A percentile compares a stretch with the other conserved stretches of the same genome.
Conservation (phyloP, 2,888 invertebrate species). For the Ectemnius lituratus region DNA sequence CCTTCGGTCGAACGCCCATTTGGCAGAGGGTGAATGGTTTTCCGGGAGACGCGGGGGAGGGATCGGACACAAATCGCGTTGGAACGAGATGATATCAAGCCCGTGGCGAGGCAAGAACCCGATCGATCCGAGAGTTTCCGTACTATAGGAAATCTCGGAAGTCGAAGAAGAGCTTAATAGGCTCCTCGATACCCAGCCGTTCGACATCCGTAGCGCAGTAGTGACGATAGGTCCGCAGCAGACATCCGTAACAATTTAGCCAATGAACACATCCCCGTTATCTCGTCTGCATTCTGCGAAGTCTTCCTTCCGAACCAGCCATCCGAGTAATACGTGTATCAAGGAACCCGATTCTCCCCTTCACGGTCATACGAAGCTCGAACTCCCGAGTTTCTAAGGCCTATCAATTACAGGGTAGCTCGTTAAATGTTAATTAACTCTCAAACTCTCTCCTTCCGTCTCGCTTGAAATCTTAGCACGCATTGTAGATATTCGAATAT, state of each 20-base stretch:
- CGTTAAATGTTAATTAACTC: too few relatives aligned
- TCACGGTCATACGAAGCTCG: neutral
- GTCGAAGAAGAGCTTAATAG: slow-evolving; percentile 35
- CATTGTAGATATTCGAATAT: too few relatives aligned
- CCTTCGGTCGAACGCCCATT: neutral
- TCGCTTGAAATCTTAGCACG: too few relatives aligned
- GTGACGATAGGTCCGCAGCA: slow-evolving; percentile 38
- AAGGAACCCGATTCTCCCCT: slow-evolving; percentile 27
- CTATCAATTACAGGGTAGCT: too few relatives aligned
- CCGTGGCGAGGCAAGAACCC: slow-evolving; percentile 29
- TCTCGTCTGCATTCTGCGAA: slow-evolving; percentile 35
- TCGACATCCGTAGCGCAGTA: slow-evolving; percentile 23
- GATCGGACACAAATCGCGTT: slow-evolving; percentile 10
- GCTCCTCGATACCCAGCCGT: slow-evolving; percentile 47
- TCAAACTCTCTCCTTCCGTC: too few relatives aligned
- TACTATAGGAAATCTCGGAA: slow-evolving; percentile 22
- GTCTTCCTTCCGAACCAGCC: slow-evolving; percentile 30
- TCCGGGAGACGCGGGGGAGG: neutral
- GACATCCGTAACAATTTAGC: slow-evolving; percentile 53
- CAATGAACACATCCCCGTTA: slow-evolving; percentile 57
- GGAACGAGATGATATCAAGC: slow-evolving; percentile 30
- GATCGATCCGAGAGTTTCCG: slow-evolving; percentile 31
- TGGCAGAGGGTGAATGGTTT: neutral
- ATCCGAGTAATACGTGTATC: slow-evolving; percentile 47
- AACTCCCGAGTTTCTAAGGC: neutral